These are phyloP conservation scores for Lasioglossum vierecki DNA, from an alignment of 2,888 invertebrate genomes.

Conservation along the genomic window DNA sequence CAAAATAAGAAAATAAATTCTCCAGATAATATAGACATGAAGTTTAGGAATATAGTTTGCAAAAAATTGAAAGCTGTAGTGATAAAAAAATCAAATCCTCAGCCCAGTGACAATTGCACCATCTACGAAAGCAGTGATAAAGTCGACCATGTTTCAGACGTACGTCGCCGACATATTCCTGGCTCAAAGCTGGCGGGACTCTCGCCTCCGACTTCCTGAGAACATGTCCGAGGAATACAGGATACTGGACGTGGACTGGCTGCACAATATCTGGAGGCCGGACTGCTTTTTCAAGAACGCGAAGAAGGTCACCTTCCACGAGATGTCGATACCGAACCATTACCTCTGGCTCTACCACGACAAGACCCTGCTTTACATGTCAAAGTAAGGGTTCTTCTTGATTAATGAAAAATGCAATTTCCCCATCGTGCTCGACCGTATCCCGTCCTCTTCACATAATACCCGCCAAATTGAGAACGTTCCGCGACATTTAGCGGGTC, in stretches of 20 bases:
- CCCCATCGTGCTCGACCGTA: background rate
- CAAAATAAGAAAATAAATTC: background rate
- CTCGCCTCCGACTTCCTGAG: constrained; percentile 94
- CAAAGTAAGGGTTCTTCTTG: constrained; percentile 88
- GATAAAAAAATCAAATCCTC: background rate
- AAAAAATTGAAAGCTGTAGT: background rate
- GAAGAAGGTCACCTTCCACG: constrained; percentile 95
- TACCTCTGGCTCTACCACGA: constrained; percentile 96
- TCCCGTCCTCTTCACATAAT: background rate
- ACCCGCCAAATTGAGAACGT: background rate
- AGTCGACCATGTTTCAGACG: constrained; percentile 87
- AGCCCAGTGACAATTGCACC: background rate
- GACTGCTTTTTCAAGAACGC: constrained; percentile 98
- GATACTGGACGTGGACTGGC: constrained; percentile 95
- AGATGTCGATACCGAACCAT: constrained; percentile 97
- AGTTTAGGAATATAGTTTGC: background rate
- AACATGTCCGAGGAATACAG: constrained; percentile 97
- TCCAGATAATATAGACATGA: background rate
- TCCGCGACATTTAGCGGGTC: background rate
- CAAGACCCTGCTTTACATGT: constrained; percentile 96
- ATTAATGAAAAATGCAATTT: background rate
- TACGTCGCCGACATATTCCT: constrained; percentile 97
- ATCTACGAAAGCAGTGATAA: background rate
- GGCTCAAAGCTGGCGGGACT: constrained; percentile 96
- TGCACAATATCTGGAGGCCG: constrained; percentile 95